phyloP scores from a whole-genome alignment of 2,113 vertebrate species.

The Microcebus ravelobensis region DNA sequence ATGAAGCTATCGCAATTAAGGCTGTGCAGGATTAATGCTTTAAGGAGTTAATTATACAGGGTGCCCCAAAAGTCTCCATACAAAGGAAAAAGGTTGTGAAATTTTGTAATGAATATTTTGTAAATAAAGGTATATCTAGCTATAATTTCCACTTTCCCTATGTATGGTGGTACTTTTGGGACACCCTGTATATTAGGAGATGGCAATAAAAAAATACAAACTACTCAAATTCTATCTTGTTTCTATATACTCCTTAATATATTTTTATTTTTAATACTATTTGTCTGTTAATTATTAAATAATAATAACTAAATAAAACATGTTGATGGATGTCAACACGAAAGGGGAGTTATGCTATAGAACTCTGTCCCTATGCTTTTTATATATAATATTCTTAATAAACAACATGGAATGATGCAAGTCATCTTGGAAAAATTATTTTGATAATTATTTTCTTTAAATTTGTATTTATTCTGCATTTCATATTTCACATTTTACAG shows the following conservation, averaged over 20 bases:
- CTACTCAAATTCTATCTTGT: not conserved
- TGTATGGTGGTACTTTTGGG: too few species aligned
- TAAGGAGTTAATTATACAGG: constrained; percentile 37
- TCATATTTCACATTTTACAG: not conserved
- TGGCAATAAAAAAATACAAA: constrained; percentile 9
- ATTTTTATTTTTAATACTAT: constrained; percentile 45
- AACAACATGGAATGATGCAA: constrained; percentile 30
- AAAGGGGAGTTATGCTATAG: not conserved
- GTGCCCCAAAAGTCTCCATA: too few species aligned
- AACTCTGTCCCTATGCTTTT: not conserved
- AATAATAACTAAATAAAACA: constrained; percentile 14
- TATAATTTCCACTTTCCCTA: too few species aligned
- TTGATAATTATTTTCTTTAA: constrained; percentile 24
- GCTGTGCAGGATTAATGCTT: not conserved
- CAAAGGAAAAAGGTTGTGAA: too few species aligned
- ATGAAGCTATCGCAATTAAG: not conserved
- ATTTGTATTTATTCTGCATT: not conserved
- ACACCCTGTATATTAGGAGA: not conserved
- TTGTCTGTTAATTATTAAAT: not conserved
- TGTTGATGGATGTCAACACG: not conserved
- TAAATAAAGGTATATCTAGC: too few species aligned
- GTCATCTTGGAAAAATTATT: not conserved
- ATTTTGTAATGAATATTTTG: too few species aligned
- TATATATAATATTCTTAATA: not conserved
- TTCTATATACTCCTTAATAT: not conserved